phyloP scores from a whole-genome alignment of 2,113 vertebrate genomes.

The Heterotilapia buettikoferi region DNA sequence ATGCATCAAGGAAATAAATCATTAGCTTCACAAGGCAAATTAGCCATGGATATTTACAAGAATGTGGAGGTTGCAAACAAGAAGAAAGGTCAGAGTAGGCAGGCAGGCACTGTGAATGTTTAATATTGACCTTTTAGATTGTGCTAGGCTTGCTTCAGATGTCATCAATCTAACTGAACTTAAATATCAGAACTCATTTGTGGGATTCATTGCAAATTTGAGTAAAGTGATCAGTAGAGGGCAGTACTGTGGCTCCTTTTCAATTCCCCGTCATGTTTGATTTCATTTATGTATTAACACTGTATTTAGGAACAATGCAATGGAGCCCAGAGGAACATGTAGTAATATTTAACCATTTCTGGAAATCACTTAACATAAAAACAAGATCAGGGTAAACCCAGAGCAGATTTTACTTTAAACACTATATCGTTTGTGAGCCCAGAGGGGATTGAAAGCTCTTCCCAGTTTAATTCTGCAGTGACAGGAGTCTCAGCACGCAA shows the following conservation, averaged over 20 bases:
- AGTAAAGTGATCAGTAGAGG: not conserved
- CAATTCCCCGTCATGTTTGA: not conserved
- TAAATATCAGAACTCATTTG: not conserved
- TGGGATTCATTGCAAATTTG: not conserved
- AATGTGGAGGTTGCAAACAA: constrained; percentile 43
- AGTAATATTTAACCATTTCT: not conserved
- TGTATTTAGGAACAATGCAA: not conserved
- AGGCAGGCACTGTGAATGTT: constrained; percentile 43
- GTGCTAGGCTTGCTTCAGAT: constrained; percentile 20
- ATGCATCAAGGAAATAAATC: constrained; percentile 50
- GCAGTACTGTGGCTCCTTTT: not conserved
- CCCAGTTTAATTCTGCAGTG: not conserved
- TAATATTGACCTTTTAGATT: constrained; percentile 55
- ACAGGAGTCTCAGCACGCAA: not conserved
- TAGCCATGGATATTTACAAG: constrained; percentile 42
- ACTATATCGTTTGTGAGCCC: not conserved
- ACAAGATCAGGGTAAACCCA: not conserved
- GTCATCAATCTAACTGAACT: constrained; percentile 28
- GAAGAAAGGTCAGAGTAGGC: constrained; percentile 56
- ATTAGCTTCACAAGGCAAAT: constrained; percentile 52
- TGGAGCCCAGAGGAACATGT: not conserved
- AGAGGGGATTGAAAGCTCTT: not conserved
- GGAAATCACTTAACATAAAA: not conserved
- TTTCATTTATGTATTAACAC: not conserved
- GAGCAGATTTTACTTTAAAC: not conserved